These are phyloP conservation scores for Busseola fusca DNA, from an alignment of 2,888 invertebrate species.

Conservation along the genomic window DNA sequence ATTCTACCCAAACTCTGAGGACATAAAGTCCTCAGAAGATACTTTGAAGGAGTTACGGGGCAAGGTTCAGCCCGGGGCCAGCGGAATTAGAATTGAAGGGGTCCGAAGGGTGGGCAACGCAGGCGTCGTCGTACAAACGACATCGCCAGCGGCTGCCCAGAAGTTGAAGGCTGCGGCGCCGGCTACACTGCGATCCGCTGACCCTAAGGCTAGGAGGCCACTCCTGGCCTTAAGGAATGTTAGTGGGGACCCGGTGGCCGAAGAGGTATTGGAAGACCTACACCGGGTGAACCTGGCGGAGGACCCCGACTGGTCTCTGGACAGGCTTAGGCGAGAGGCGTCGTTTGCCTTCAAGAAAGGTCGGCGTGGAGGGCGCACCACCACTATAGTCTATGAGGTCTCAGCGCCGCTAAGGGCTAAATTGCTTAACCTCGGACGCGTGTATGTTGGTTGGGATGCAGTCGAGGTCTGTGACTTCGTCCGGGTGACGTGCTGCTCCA, in stretches of 20 bases:
- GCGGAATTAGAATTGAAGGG: too few relatives aligned
- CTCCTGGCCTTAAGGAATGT: background rate
- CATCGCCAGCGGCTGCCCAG: background rate
- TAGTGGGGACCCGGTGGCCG: fast-evolving
- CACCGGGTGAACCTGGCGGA: constrained; percentile 29
- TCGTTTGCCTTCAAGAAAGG: constrained; percentile 4
- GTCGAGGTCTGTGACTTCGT: too few relatives aligned
- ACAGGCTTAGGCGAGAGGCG: background rate
- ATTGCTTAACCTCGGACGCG: too few relatives aligned
- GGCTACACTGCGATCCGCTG: fast-evolving
- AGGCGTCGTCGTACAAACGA: constrained; percentile 12
- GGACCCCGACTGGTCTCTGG: background rate
- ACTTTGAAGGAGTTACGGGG: background rate
- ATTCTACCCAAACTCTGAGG: background rate
- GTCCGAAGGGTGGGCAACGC: background rate
- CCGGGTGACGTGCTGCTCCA: too few relatives aligned
- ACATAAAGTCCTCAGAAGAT: background rate
- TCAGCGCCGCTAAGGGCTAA: constrained; percentile 57
- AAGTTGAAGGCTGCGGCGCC: fast-evolving
- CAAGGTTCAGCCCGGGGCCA: too few relatives aligned
- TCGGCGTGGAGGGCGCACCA: constrained; percentile 4
- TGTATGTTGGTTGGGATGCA: too few relatives aligned
- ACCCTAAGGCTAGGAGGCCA: background rate
- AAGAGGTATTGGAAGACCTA: background rate
- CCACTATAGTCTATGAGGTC: background rate